Evolutionary conservation across 2,113 vertebrate species (phyloP).

Genomic region (Geococcyx californianus): DNA sequence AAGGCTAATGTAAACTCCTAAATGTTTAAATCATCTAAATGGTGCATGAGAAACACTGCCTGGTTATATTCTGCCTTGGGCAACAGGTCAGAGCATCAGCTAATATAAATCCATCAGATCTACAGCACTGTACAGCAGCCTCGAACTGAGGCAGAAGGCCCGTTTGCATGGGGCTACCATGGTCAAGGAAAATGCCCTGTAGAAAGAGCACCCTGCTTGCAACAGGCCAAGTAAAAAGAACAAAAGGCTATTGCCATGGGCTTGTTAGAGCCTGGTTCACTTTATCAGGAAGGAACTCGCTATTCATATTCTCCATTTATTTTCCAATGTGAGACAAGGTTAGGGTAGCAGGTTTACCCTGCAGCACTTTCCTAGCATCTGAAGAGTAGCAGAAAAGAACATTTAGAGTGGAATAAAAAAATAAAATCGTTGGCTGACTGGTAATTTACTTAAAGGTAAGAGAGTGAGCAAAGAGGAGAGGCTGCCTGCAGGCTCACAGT

Average conservation of each 20-base stretch:
- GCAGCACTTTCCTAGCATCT: neutral
- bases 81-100: neutral
- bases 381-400: neutral
- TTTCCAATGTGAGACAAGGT: neutral
- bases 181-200: neutral
- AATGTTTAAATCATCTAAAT: conserved; percentile 29
- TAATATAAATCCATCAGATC: neutral
- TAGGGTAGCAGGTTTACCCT: neutral
- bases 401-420: neutral
- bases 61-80: neutral
- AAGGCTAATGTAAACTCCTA: neutral
- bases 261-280: neutral
- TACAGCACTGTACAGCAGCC: neutral
- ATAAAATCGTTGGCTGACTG: neutral
- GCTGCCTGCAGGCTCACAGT: neutral
- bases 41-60: neutral
- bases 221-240: neutral
- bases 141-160: neutral
- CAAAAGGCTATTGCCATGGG: neutral
- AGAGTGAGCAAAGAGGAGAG: neutral
- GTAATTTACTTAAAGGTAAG: neutral
- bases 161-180: neutral
- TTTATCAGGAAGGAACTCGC: neutral
- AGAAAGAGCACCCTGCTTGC: neutral
- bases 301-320: neutral